phyloP scores from a whole-genome alignment of 2,888 invertebrate species.

The Cataglyphis livida region DNA sequence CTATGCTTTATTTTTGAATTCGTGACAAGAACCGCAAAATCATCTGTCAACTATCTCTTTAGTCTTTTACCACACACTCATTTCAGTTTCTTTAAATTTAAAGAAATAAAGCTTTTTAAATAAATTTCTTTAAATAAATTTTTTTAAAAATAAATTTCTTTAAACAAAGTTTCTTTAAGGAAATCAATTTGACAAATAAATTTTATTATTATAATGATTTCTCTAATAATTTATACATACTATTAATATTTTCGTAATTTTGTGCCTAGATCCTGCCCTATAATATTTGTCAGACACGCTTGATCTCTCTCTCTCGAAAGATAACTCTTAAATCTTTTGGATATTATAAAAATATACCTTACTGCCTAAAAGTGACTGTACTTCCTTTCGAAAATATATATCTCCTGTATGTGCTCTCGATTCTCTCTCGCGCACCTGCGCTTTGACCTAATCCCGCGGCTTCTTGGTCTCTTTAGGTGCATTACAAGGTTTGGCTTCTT shows the following conservation, averaged over 20 bases:
- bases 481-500: conserved; percentile 73
- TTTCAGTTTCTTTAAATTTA: background rate
- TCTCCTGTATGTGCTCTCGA: background rate
- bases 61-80: background rate
- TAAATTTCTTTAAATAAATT: too few relatives aligned
- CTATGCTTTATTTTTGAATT: conserved; percentile 9
- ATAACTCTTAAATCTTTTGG: background rate
- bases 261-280: background rate
- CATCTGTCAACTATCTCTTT: background rate
- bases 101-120: background rate
- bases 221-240: background rate
- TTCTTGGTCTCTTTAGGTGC: conserved; percentile 60
- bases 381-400: conserved; percentile 32
- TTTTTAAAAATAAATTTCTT: too few relatives aligned
- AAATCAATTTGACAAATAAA: background rate
- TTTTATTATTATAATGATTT: background rate
- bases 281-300: background rate
- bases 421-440: conserved; percentile 32
- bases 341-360: conserved; percentile 48
- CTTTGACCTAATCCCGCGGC: conserved; percentile 59
- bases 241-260: conserved; percentile 28
- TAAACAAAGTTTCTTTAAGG: background rate
- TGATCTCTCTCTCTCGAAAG: background rate
- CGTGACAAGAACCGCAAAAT: conserved; percentile 3
- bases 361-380: conserved; percentile 31